Percentiles rank a stretch among this genome's conserved stretches.
Conservation (phyloP, 2,797 vertebrate genomes). For the Melanotaenia pygmaea region DNA sequence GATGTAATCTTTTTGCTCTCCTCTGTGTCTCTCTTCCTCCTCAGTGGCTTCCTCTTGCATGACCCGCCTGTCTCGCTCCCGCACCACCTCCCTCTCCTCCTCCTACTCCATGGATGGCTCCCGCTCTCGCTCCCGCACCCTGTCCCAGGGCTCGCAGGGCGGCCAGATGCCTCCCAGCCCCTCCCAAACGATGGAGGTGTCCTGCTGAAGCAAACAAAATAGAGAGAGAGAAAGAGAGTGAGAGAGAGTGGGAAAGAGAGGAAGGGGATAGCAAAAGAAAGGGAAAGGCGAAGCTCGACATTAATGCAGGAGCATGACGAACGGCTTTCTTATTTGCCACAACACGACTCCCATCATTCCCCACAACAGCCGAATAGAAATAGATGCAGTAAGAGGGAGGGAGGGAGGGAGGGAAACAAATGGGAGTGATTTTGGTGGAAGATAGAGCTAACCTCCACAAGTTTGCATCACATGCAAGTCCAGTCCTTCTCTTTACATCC, state of each 20-base stretch:
- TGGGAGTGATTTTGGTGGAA: slow-evolving; percentile 20
- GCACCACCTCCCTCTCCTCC: slow-evolving; percentile 92
- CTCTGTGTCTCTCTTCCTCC: slow-evolving; percentile 10
- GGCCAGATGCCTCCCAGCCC: slow-evolving; percentile 86
- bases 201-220: slow-evolving; percentile 82
- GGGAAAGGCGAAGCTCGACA: slow-evolving; percentile 30
- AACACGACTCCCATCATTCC: slow-evolving; percentile 65
- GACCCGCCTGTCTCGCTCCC: slow-evolving; percentile 93
- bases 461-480: slow-evolving; percentile 37
- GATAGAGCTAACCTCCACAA: slow-evolving; percentile 6
- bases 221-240: slow-evolving; percentile 13
- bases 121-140: slow-evolving; percentile 90
- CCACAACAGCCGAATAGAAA: slow-evolving; percentile 47
- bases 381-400: slow-evolving; percentile 24
- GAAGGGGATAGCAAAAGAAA: slow-evolving; percentile 6
- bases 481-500: slow-evolving; percentile 33
- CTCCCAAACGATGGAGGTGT: slow-evolving; percentile 93
- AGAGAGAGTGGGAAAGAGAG: slow-evolving; percentile 16
- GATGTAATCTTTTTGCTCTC: neutral
- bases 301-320: slow-evolving; percentile 56
- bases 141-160: slow-evolving; percentile 91
- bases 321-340: slow-evolving; percentile 71
- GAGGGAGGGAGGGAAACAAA: slow-evolving; percentile 21
- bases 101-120: slow-evolving; percentile 89
- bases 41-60: slow-evolving; percentile 94